Conservation (phyloP, 2,888 invertebrate genomes). For the Melikaiella ostensackeni region DNA sequence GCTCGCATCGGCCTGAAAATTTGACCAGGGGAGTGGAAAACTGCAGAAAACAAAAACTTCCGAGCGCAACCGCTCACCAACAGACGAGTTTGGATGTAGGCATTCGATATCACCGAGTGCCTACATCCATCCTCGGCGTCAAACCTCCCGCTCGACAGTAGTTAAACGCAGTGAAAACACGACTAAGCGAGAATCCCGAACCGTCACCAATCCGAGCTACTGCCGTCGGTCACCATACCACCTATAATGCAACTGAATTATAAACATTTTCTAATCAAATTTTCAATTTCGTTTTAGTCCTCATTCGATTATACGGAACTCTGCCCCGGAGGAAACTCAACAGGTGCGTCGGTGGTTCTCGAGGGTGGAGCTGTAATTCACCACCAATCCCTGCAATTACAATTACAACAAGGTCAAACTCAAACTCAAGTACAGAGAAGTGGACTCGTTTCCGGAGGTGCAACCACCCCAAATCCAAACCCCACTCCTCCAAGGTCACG, state of each 20-base stretch:
- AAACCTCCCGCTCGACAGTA: too few species aligned
- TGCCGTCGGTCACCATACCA: too few species aligned
- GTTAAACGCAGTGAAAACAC: too few species aligned
- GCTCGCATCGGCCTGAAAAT: too few species aligned
- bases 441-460: constrained; percentile 68
- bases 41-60: too few species aligned
- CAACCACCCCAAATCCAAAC: constrained; percentile 70
- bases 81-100: too few species aligned
- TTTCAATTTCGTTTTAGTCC: constrained; percentile 80
- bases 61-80: too few species aligned
- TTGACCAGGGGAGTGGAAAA: too few species aligned
- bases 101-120: too few species aligned
- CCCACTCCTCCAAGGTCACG: constrained; percentile 83
- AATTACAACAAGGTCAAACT: constrained; percentile 79
- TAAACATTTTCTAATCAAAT: background rate
- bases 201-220: too few species aligned
- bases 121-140: too few species aligned
- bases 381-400: constrained; percentile 78
- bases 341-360: constrained; percentile 79
- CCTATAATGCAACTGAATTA: background rate
- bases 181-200: too few species aligned
- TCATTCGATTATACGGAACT: constrained; percentile 94
- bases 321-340: constrained; percentile 81
- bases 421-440: constrained; percentile 80
- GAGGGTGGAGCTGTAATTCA: constrained; percentile 78